Conservation (phyloP, 2,888 invertebrate genomes). For the Pseudococcus jackbeardsleyi region DNA sequence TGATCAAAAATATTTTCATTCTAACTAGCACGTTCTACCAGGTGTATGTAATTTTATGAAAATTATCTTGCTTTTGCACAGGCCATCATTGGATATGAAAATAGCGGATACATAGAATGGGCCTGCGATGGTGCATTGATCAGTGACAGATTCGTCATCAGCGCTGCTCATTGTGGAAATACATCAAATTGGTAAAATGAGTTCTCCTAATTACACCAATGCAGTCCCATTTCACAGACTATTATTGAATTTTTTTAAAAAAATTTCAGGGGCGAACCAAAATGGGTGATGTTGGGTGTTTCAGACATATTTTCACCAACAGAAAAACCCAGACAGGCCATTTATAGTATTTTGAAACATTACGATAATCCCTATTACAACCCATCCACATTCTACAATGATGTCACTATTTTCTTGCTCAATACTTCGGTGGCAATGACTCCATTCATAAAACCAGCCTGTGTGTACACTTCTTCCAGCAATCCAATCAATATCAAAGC, state of each 20-base stretch:
- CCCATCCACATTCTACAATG: background rate
- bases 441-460: slow-evolving; percentile 39
- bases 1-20: too few species aligned
- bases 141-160: background rate
- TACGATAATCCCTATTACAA: background rate
- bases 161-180: background rate
- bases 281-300: background rate
- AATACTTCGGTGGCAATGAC: background rate
- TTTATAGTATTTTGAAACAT: background rate
- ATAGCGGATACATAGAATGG: background rate
- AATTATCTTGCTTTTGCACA: background rate
- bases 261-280: background rate
- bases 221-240: too few species aligned
- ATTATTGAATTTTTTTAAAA: background rate
- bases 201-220: background rate
- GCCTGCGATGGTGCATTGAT: background rate
- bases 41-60: too few species aligned
- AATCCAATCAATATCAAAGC: slow-evolving; percentile 18
- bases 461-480: background rate
- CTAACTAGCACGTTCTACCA: too few species aligned
- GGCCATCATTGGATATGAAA: background rate
- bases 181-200: background rate
- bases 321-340: background rate
- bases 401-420: slow-evolving; percentile 17
- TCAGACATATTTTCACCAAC: background rate